These are phyloP conservation scores for Sipha maydis DNA, from an alignment of 2,888 invertebrate genomes.

Conservation along the genomic window DNA sequence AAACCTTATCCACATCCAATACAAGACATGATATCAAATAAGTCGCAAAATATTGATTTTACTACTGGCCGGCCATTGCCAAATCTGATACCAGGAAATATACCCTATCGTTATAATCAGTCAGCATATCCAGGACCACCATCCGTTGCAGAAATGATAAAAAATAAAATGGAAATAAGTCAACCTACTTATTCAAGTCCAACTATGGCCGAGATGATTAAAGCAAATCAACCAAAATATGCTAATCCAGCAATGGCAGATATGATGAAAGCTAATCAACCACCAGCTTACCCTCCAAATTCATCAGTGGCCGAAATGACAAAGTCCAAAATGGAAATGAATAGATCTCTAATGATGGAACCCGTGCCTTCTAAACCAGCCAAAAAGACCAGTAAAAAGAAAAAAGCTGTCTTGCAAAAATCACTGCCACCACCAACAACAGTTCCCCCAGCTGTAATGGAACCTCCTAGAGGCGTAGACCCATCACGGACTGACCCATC, in stretches of 20 bases:
- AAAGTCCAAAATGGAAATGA: slow-evolving; percentile 52
- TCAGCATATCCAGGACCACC: slow-evolving; percentile 37
- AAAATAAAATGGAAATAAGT: slow-evolving; percentile 54
- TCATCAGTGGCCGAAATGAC: slow-evolving; percentile 40
- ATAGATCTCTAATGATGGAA: slow-evolving; percentile 46
- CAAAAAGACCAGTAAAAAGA: slow-evolving; percentile 58
- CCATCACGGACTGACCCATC: slow-evolving; percentile 27
- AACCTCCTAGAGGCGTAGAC: slow-evolving; percentile 54
- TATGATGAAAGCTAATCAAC: slow-evolving; percentile 53
- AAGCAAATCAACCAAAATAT: slow-evolving; percentile 40
- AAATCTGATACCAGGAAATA: slow-evolving; percentile 64
- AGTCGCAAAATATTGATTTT: slow-evolving; percentile 58
- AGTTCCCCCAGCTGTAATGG: slow-evolving; percentile 41
- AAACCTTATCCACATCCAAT: slow-evolving; percentile 50
- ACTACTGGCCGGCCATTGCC: slow-evolving; percentile 63
- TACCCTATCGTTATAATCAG: slow-evolving; percentile 64
- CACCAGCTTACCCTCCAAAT: slow-evolving; percentile 43
- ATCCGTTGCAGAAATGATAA: slow-evolving; percentile 47
- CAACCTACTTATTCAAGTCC: slow-evolving; percentile 52
- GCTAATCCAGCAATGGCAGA: slow-evolving; percentile 42
- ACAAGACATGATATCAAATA: slow-evolving; percentile 46
- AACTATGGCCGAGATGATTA: slow-evolving; percentile 52
- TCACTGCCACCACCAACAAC: slow-evolving; percentile 60
- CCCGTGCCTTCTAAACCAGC: slow-evolving; percentile 2
- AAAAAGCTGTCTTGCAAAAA: slow-evolving; percentile 44